Conservation (phyloP, 2,113 vertebrate species). For the Semicossyphus pulcher region DNA sequence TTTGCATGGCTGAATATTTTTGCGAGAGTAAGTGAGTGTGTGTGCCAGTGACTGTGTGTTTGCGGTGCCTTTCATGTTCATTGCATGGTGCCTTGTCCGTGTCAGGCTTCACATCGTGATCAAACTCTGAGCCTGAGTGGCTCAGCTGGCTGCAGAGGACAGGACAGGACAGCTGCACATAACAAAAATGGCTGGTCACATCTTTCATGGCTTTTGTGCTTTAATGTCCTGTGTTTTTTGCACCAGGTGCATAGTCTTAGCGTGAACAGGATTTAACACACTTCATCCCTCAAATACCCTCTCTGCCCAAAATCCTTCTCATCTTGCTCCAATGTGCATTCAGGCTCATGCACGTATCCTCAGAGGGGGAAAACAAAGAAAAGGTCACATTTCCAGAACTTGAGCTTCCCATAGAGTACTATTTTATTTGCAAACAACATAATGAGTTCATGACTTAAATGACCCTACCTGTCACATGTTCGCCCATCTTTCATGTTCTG, state of each 20-base stretch:
- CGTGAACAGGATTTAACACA: constrained; percentile 37
- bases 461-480: constrained; percentile 4
- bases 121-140: constrained; percentile 52
- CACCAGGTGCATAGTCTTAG: constrained; percentile 51
- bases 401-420: neutral
- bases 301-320: neutral
- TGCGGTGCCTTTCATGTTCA: constrained; percentile 57
- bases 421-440: constrained; percentile 37
- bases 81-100: constrained; percentile 46
- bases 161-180: constrained; percentile 19
- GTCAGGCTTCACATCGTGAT: constrained; percentile 57
- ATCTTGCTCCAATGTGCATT: constrained; percentile 45
- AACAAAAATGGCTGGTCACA: constrained; percentile 32
- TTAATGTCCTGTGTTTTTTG: constrained; percentile 37
- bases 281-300: constrained; percentile 33
- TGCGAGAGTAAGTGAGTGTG: constrained; percentile 1
- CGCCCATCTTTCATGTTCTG: constrained; percentile 4
- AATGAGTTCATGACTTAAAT: constrained; percentile 33
- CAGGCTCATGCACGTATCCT: neutral
- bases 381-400: neutral
- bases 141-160: constrained; percentile 61
- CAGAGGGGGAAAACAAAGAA: too few species aligned
- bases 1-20: neutral
- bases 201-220: constrained; percentile 41
- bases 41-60: constrained; percentile 41